phyloP scores from a whole-genome alignment of 2,888 invertebrate species.

The Trisateles emortualis region DNA sequence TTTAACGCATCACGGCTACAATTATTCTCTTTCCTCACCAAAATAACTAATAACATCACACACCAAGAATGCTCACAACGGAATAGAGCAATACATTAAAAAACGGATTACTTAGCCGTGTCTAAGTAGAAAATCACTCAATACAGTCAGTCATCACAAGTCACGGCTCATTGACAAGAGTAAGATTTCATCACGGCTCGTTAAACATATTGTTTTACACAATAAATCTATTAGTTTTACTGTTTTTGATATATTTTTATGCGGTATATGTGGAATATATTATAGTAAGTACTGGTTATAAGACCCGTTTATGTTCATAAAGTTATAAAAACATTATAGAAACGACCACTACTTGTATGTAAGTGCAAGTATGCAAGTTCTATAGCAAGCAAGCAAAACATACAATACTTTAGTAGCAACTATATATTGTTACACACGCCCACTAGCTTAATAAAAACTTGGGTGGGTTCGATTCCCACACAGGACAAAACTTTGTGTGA shows the following conservation, averaged over 20 bases:
- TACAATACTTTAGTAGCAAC: too few species aligned
- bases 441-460: too few species aligned
- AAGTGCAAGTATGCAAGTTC: too few species aligned
- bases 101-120: neutral
- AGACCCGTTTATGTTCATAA: neutral
- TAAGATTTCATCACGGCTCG: constrained; percentile 40
- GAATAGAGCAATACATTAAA: neutral
- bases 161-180: constrained; percentile 44
- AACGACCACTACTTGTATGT: too few species aligned
- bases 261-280: neutral
- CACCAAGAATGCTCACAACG: neutral
- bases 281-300: neutral
- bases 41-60: neutral
- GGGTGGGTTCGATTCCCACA: too few species aligned
- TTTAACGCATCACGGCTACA: too few species aligned
- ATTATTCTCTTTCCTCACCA: too few species aligned
- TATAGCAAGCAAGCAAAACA: too few species aligned
- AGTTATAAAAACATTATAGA: too few species aligned
- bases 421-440: too few species aligned
- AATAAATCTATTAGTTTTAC: constrained; percentile 25
- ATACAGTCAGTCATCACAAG: constrained; percentile 46
- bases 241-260: constrained; percentile 2
- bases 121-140: constrained; percentile 43
- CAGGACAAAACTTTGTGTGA: too few species aligned
- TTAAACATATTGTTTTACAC: constrained; percentile 35